Percentiles rank a stretch among this genome's conserved stretches.
Evolutionary conservation across 2,888 invertebrate genomes (phyloP).

Genomic region (Ennomos quercinarius): DNA sequence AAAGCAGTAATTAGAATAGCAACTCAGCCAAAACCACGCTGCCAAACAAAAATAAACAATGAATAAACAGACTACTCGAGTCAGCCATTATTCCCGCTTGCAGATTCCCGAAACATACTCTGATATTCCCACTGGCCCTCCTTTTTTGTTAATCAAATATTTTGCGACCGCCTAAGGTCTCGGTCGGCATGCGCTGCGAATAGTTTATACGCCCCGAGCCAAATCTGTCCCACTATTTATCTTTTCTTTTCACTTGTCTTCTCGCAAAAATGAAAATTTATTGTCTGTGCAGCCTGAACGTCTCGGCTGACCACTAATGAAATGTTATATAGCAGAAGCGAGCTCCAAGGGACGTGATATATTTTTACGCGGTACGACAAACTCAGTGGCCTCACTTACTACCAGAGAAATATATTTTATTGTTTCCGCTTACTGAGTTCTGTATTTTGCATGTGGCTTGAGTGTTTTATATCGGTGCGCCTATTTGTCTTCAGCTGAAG

Average conservation of each 20-base stretch:
- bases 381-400: slow-evolving; percentile 41
- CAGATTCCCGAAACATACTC: slow-evolving; percentile 39
- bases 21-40: slow-evolving; percentile 11
- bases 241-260: slow-evolving; percentile 79
- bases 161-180: slow-evolving; percentile 47
- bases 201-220: slow-evolving; percentile 53
- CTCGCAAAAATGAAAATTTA: slow-evolving; percentile 80
- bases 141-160: slow-evolving; percentile 65
- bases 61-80: slow-evolving; percentile 18
- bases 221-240: slow-evolving; percentile 64
- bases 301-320: slow-evolving; percentile 74
- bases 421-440: slow-evolving; percentile 36
- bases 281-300: slow-evolving; percentile 68
- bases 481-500: slow-evolving; percentile 22
- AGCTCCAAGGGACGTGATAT: slow-evolving; percentile 51
- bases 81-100: slow-evolving; percentile 20
- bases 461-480: slow-evolving; percentile 29
- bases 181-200: slow-evolving; percentile 47
- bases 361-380: slow-evolving; percentile 53
- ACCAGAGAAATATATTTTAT: slow-evolving; percentile 41
- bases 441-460: slow-evolving; percentile 32
- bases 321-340: slow-evolving; percentile 69
- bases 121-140: slow-evolving; percentile 41
- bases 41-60: slow-evolving; percentile 8
- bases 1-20: slow-evolving; percentile 13